Evolutionary conservation across 1,140 invertebrate genomes (phyloP), one percentile per base, ranked within the genome.

Genomic region (Euura lappo): DNA sequence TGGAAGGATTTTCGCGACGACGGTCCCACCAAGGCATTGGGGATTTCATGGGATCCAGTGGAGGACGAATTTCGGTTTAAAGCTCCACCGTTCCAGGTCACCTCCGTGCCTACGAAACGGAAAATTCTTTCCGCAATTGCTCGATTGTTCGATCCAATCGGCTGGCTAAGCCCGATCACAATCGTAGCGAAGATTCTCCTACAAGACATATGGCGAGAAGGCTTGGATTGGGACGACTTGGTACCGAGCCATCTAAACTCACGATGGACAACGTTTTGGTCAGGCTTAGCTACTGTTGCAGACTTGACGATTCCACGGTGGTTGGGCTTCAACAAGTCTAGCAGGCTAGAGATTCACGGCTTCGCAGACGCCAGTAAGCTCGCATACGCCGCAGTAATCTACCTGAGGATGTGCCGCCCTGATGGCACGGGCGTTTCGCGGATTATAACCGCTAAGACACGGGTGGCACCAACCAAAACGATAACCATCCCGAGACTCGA

Each of bases 101-200:
- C 2, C 28, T 46, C 51, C 70, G 47, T 7, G 28, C 13, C 6
- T 11, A 81, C 76, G 28, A 86, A 82, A 70, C 70, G 79, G 68
- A 71, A 70, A 6, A 71, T 85, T n/a, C 67, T 85, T 46, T 83
- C 82, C 3, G 64, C 74, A 45, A 79, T 85, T 11, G 80, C 83
- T 0, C 72, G 80, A 75, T 78, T 84, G 4, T 84, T 76, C 73
- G 84, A 85, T 75, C 79, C 78, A 44, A 44, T 81, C 10, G 85
- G 85, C 65, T 73, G 82, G 44, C 64, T 85, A 2, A 70, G 79
- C 2, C 85, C 87, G 11, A 72, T 83, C 0, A 79, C 78, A 8
- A 72, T 86, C 6, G 65, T 13, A 4, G 78, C 77, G 0, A 86
- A 86, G 75, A 71, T 83, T 1, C 71, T 86, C 4, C 75, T 87